phyloP scores from a whole-genome alignment of 2,113 vertebrate species.

The Sigmodon hispidus region DNA sequence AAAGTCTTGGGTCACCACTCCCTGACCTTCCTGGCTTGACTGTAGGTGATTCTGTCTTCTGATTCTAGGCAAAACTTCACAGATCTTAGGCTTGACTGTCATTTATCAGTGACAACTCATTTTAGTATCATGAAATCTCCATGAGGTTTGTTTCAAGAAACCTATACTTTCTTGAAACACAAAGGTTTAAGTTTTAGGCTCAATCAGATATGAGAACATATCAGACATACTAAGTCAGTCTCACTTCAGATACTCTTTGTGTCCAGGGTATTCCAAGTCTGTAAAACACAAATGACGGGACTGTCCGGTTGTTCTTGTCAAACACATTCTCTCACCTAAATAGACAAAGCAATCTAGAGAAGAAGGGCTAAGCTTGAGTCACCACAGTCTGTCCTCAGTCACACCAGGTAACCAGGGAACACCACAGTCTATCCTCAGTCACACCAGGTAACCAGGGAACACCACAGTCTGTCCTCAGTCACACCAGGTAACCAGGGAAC shows the following conservation, averaged over 20 bases:
- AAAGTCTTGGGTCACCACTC: too few species aligned
- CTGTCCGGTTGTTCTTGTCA: background rate
- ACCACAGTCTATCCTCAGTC: too few species aligned
- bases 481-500: too few species aligned
- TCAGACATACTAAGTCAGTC: fast-evolving
- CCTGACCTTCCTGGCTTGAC: too few species aligned
- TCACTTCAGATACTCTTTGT: background rate
- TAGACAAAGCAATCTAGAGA: background rate
- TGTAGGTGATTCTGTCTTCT: too few species aligned
- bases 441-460: too few species aligned
- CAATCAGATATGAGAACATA: background rate
- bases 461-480: too few species aligned
- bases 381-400: too few species aligned
- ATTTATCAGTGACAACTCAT: background rate
- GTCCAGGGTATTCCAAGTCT: background rate
- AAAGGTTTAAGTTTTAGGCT: background rate
- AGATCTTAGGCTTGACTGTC: background rate
- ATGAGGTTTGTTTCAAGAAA: background rate
- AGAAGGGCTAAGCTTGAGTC: too few species aligned
- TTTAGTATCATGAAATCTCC: background rate
- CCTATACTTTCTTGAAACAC: background rate
- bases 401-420: too few species aligned
- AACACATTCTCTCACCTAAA: background rate
- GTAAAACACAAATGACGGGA: background rate
- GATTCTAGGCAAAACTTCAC: background rate